Evolutionary conservation across 2,113 vertebrate species (phyloP).

Genomic region (Pollachius pollachius): DNA sequence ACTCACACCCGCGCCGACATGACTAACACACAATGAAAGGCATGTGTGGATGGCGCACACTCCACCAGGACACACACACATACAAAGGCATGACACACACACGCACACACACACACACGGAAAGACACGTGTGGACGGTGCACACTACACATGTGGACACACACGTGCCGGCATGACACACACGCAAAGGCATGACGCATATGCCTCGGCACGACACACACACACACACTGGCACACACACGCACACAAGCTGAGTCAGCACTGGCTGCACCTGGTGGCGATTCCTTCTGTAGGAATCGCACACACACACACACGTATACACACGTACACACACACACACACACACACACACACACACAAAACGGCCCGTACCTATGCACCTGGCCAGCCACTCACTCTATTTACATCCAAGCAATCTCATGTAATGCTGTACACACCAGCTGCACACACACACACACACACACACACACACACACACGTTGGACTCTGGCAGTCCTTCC

Average conservation of each 20-base stretch:
- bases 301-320: neutral
- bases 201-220: neutral
- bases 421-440: constrained; percentile 27
- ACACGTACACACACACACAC: constrained; percentile 27
- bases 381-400: neutral
- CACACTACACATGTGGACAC: no score
- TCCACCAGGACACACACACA: no score
- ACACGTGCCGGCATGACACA: neutral
- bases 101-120: neutral
- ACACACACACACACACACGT: no score
- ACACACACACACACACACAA: neutral
- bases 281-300: no score
- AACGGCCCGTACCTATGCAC: no score
- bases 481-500: constrained; percentile 10
- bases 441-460: constrained; percentile 10
- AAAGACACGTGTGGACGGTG: no score
- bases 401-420: neutral
- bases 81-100: no score
- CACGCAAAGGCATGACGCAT: constrained; percentile 3
- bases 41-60: no score
- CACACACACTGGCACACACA: neutral
- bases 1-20: no score
- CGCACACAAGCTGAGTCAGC: no score
- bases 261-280: no score
- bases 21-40: no score